Base-by-base conservation (phyloP, 1,140 invertebrate genomes). In the Drosophila mojavensis region DNA sequence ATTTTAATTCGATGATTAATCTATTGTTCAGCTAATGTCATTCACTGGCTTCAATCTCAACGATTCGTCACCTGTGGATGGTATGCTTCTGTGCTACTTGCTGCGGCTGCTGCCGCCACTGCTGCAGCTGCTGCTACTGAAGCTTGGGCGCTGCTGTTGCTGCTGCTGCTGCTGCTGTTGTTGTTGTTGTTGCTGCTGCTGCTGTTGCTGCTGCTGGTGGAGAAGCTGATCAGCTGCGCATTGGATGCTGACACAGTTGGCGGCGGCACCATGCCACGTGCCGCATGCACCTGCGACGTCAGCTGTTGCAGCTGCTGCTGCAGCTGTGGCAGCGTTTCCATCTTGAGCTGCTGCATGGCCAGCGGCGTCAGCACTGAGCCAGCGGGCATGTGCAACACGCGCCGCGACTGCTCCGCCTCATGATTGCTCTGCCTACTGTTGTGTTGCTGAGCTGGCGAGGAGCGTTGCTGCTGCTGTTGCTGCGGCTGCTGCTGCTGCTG, bases 81-180 rank as follows among this genome's bases (percentile, higher is more conserved):
- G 91, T 98, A 99, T 45, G 96, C 96, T 77, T 94, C 94, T 50
- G 95, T 95, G 84, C 94, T 93, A 80, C 75, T 64, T 17, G 93
- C 91, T 13, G 67, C 51, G 45, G 55, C 64, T 43, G 48, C 26
- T 26, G 41, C 64, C 9, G 60, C 24, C 28, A 93, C 91, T n/a
- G 67, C 51, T 50, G 55, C 63, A 56, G 47, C 63, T 30, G 74
- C 26, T 30, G 41, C 64, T 15, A 15, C 20, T 26, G 54, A 17
- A 15, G 15, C 11, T 17, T 33, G 26, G n/a, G 43, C 43, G 5
- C n/a, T 30, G 15, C 9, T 36, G 54, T 33, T 33, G 11, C 36
- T 56, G 26, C 66, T 39, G 33, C 43, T 51, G 55, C 20, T 60
- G 45, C 4, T 45, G 20, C 3, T 24, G 20, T 2, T 24, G 20